Conservation (phyloP, 1,140 invertebrate genomes). For the Tetramorium simillimum region DNA sequence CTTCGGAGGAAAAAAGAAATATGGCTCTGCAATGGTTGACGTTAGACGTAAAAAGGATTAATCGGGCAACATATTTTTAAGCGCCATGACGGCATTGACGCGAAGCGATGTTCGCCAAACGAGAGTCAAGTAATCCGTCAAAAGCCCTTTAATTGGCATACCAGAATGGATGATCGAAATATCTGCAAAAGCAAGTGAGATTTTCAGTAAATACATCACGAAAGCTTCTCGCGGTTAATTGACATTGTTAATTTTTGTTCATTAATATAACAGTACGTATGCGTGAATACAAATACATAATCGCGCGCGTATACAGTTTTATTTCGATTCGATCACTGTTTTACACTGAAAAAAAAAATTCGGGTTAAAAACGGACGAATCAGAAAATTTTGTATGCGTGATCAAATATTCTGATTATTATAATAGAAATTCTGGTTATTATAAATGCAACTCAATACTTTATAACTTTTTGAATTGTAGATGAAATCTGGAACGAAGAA, state of each 20-base stretch:
- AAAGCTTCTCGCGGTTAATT: not conserved
- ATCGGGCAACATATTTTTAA: not conserved
- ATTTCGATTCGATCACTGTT: too few relatives aligned
- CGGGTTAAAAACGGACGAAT: too few relatives aligned
- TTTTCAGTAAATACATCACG: not conserved
- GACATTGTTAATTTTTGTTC: not conserved
- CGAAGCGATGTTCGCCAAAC: not conserved
- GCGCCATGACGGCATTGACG: not conserved
- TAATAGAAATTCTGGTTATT: too few relatives aligned
- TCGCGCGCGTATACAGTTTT: too few relatives aligned
- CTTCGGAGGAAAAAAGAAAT: not conserved
- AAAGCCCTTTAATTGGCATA: not conserved
- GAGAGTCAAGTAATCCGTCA: not conserved
- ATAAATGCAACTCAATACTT: too few relatives aligned
- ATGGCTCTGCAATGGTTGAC: not conserved
- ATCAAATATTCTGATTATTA: too few relatives aligned
- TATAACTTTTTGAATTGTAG: too few relatives aligned
- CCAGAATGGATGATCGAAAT: not conserved
- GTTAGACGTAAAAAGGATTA: not conserved
- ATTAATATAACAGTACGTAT: not conserved
- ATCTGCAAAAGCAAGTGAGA: not conserved
- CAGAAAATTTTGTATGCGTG: too few relatives aligned
- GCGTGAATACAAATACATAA: too few relatives aligned
- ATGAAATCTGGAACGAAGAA: too few relatives aligned
- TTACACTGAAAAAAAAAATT: too few relatives aligned